phyloP scores from a whole-genome alignment of 1,140 invertebrate genomes.

The Temnothorax curvispinosus region DNA sequence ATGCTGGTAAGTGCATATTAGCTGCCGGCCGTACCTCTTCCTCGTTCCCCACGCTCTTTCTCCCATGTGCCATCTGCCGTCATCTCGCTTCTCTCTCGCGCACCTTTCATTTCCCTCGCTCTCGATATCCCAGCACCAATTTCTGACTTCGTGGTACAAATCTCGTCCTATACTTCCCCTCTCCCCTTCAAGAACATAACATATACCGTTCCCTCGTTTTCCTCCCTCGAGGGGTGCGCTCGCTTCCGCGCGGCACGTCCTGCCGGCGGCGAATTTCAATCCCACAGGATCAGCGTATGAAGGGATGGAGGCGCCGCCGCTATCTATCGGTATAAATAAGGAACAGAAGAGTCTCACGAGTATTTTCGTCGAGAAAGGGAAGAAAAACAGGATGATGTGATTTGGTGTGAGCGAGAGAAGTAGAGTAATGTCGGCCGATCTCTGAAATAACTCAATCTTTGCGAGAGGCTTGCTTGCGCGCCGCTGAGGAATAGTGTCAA shows the following conservation, averaged over 20 bases:
- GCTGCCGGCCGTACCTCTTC: constrained; percentile 24
- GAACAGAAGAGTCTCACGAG: neutral
- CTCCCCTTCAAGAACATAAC: neutral
- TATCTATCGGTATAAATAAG: constrained; percentile 32
- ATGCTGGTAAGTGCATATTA: constrained; percentile 54
- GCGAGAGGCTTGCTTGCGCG: neutral
- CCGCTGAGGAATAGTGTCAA: constrained; percentile 28
- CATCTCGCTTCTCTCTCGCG: neutral
- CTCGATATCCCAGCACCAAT: constrained; percentile 23
- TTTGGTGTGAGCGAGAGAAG: neutral
- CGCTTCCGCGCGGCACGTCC: neutral
- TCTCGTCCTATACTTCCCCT: neutral
- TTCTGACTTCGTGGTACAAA: constrained; percentile 44
- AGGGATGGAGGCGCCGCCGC: neutral
- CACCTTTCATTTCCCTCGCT: constrained; percentile 16
- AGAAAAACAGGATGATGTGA: neutral
- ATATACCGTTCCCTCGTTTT: neutral
- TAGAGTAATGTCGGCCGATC: neutral
- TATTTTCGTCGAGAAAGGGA: neutral
- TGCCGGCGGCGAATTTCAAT: constrained; percentile 39
- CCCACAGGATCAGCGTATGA: neutral
- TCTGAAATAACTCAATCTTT: constrained; percentile 8
- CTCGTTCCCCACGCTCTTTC: neutral
- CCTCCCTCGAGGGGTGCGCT: neutral
- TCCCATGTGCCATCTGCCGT: neutral